Conservation (phyloP, 2,113 vertebrate genomes). For the Crotophaga sulcirostris region DNA sequence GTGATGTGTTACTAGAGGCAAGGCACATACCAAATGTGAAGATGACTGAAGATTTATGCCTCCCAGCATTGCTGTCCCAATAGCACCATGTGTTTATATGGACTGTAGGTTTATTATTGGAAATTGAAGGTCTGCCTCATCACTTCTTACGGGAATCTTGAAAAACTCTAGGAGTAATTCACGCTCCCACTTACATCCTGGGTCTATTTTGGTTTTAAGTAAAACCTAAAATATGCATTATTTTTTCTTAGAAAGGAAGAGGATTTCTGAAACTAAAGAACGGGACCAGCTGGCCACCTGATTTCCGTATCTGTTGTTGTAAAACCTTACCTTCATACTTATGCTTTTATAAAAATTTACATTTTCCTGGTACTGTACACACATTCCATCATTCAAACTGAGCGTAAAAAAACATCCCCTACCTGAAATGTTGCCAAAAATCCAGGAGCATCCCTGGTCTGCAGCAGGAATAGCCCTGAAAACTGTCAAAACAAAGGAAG, state of each 20-base stretch:
- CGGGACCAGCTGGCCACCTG: background rate
- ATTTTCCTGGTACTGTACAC: background rate
- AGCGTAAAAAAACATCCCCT: background rate
- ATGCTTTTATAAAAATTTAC: background rate
- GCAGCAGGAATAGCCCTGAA: background rate
- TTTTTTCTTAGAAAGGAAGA: background rate
- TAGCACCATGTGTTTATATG: constrained; percentile 7
- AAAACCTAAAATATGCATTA: background rate
- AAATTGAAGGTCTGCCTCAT: constrained; percentile 17
- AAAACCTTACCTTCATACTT: background rate
- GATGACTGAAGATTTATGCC: background rate
- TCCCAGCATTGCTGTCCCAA: background rate
- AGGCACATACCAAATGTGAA: constrained; percentile 13
- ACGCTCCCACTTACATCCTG: background rate
- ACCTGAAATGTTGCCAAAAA: constrained; percentile 15
- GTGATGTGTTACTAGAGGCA: background rate
- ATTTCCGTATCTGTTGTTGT: background rate
- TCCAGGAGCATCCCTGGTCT: background rate
- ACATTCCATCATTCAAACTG: fast-evolving
- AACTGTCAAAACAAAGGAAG: constrained; percentile 11
- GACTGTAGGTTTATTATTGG: constrained; percentile 15
- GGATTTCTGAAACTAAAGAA: background rate
- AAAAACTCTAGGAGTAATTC: background rate
- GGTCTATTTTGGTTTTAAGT: constrained; percentile 24
- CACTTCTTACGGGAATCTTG: constrained; percentile 22